Conservation (phyloP, 2,888 invertebrate genomes). For the Noctua pronuba region DNA sequence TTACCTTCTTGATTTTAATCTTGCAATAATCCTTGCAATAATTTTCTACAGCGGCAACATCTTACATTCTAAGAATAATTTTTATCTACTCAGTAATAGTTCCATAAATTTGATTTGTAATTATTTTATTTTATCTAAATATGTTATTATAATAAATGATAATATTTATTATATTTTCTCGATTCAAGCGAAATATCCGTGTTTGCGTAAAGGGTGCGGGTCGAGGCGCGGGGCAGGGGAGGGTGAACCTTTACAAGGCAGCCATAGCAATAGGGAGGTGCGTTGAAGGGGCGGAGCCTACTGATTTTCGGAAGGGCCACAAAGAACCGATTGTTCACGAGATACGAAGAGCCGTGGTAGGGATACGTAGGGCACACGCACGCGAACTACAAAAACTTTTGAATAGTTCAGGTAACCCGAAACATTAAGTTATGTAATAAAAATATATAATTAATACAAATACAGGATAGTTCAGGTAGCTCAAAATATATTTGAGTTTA, state of each 20-base stretch:
- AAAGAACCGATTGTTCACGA: constrained; percentile 10
- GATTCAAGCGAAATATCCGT: no score
- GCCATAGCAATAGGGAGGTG: constrained; percentile 22
- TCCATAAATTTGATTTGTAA: no score
- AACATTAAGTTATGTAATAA: not conserved
- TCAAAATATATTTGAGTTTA: no score
- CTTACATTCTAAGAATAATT: no score
- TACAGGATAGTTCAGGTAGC: not conserved
- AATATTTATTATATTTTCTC: no score
- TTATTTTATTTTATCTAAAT: no score
- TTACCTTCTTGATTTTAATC: no score
- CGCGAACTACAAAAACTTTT: not conserved
- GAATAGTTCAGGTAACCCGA: not conserved
- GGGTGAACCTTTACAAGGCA: not conserved
- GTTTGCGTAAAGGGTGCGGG: not conserved
- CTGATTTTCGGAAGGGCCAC: constrained; percentile 13
- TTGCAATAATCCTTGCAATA: no score
- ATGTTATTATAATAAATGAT: no score
- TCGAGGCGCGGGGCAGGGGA: not conserved
- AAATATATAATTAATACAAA: not conserved
- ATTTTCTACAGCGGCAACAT: no score
- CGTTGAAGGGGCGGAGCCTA: constrained; percentile 35
- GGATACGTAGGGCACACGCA: not conserved
- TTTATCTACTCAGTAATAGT: no score
- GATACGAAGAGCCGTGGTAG: not conserved